Evolutionary conservation across 2,888 invertebrate species (phyloP), one percentile per base, ranked within the genome.

Genomic region (Platypus cylindrus): DNA sequence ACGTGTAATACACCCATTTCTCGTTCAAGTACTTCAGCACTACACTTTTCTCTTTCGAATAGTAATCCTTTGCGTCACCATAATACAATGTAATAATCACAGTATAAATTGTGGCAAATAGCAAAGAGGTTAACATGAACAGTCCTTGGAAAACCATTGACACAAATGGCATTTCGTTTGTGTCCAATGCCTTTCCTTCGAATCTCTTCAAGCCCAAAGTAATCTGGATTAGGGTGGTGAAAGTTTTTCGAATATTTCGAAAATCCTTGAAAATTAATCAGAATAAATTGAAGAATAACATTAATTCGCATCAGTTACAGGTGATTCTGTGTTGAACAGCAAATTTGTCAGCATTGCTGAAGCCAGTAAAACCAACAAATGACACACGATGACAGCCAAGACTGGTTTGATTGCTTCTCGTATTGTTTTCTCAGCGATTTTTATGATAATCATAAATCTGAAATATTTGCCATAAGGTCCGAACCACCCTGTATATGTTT

Each of bases 351-450:
- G n/a, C n/a, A n/a, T n/a, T n/a, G n/a, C n/a, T n/a, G n/a, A n/a
- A n/a, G n/a, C n/a, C n/a, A n/a, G n/a, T n/a, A n/a, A n/a, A n/a
- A n/a, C n/a, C n/a, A n/a, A n/a, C 4, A 45, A 5, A n/a, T 52
- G 46, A 18, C 42, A 47, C 1, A 51, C 14, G 17, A 47, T 34
- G 15, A 52, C 27, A 11, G 46, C 45, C 3, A 50, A 29, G 11
- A 54, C 29, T 3, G 50, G 45, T 7, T 30, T 20, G 1, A 41
- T 29, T 1, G 51, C 42, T 3, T 47, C 32, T 3, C 32, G 5
- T 5, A 56, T 37, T 15, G 55, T 55, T 36, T 46, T 46, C 35
- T 56, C 55, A 3, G 48, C 46, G n/a, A 53, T 36, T 36, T 43
- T 44, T 34, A 56, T 51, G 20, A 54, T 50, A 3, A 44, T 11